Evolutionary conservation across 2,888 invertebrate genomes (phyloP), one percentile per base, ranked within the genome.

Genomic region (Chironomus tentans): DNA sequence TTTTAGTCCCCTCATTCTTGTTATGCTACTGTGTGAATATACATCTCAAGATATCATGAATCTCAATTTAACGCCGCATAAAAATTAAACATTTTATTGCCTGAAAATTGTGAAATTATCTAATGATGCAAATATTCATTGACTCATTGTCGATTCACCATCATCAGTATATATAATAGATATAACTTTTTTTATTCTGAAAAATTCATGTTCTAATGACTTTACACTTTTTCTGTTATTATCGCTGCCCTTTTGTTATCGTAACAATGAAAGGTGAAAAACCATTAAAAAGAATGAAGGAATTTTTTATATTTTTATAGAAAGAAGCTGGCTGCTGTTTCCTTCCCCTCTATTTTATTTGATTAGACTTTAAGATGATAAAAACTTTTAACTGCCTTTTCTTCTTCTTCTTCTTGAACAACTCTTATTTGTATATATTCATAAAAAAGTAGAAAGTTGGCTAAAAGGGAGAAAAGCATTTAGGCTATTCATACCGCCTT

Each of bases 231-330:
- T 24, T 28, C 12, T 28, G n/a, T 50, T 28, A 50, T 18, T 72
- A 21, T 38, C 21, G 18, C 62, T 61, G 50, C 50, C 68, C 50
- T 61, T 56, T 24, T 50, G 47, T 48, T 70, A 38, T 46, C 24
- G 38, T 61, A 72, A 72, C 72, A 72, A 72, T 72, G 72, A 50
- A 61, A 72, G 72, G 72, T 72, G 72, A 72, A 61, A 47, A 72
- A 61, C 24, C 72, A 72, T 72, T 56, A 72, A 72, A 24, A 38
- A 21, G 15, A 18, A 56, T 5, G 24, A 24, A 70, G 50, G 62
- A 56, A 72, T 61, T 56, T 18, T 18, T 56, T 50, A 18, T 28
- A 4, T 71, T 50, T 71, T 71, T 47, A 56, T 56, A 56, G 21
- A 50, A 70, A 70, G 50, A 15, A 21, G 15, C 22, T 47, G 18